Conservation (phyloP, 2,888 invertebrate genomes). For the Conops quadrifasciatus region DNA sequence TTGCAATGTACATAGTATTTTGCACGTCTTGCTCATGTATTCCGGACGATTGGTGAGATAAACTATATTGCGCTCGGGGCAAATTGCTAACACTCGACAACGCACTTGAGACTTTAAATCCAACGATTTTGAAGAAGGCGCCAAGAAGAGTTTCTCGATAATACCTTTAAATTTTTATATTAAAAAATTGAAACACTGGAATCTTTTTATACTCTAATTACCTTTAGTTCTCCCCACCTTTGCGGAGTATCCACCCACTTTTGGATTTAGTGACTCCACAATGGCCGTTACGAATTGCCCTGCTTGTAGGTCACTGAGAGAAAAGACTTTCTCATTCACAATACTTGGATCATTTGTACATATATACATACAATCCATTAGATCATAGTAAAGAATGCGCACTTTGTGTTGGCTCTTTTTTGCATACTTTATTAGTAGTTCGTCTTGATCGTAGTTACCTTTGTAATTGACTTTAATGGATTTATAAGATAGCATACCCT, state of each 20-base stretch:
- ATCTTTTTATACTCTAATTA: conserved; percentile 44
- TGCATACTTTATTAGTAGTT: conserved; percentile 59
- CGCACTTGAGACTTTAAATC: conserved; percentile 68
- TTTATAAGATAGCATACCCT: conserved; percentile 60
- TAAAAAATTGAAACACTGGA: not conserved
- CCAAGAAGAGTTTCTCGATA: conserved; percentile 70
- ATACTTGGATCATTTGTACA: conserved; percentile 72
- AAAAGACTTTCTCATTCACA: conserved; percentile 70
- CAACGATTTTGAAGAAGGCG: conserved; percentile 67
- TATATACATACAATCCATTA: conserved; percentile 73
- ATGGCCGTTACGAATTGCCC: conserved; percentile 70
- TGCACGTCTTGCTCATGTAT: conserved; percentile 69
- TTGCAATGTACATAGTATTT: conserved; percentile 67
- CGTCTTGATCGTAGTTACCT: conserved; percentile 63
- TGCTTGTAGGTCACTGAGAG: conserved; percentile 65
- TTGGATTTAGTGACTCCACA: conserved; percentile 65
- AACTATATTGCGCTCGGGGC: conserved; percentile 65
- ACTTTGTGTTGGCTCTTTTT: conserved; percentile 66
- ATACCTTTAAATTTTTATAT: conserved; percentile 62
- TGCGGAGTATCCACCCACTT: conserved; percentile 67
- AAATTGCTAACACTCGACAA: conserved; percentile 71
- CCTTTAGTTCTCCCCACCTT: conserved; percentile 69
- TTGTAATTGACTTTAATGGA: conserved; percentile 56
- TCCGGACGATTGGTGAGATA: conserved; percentile 74
- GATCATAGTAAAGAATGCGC: conserved; percentile 73